A percentile compares a stretch with the other conserved stretches of the same genome.
These are phyloP conservation scores for Psilanteris sp. DNA, from an alignment of 1,140 invertebrate genomes.

Conservation along the genomic window DNA sequence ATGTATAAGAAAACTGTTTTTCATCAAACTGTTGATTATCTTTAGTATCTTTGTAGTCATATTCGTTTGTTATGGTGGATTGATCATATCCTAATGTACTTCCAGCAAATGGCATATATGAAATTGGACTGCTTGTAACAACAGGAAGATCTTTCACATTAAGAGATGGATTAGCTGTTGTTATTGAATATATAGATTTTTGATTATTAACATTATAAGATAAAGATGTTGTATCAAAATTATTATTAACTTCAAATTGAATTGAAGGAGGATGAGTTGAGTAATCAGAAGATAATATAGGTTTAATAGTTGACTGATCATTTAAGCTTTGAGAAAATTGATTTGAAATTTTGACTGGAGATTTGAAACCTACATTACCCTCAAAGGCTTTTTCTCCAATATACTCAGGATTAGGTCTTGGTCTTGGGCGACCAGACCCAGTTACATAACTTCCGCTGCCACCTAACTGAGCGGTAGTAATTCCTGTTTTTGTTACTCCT, in stretches of 20 bases:
- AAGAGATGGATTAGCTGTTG: slow-evolving; percentile 63
- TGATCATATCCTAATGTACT: slow-evolving; percentile 38
- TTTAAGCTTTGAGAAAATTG: slow-evolving; percentile 3
- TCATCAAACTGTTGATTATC: slow-evolving; percentile 29
- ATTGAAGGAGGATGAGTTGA: slow-evolving; percentile 64
- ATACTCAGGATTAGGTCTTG: slow-evolving; percentile 63
- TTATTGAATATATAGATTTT: slow-evolving; percentile 21
- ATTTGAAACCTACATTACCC: slow-evolving; percentile 65
- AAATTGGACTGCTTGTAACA: slow-evolving; percentile 22
- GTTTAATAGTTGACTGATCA: too few species aligned
- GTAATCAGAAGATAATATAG: slow-evolving; percentile 47
- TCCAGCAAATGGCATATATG: slow-evolving; percentile 1
- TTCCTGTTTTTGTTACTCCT: slow-evolving; percentile 75
- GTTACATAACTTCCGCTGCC: slow-evolving; percentile 73
- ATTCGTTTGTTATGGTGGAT: slow-evolving; percentile 30
- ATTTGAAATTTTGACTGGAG: slow-evolving; percentile 11
- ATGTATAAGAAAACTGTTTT: slow-evolving; percentile 42
- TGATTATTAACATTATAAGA: slow-evolving; percentile 1
- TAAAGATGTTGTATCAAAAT: slow-evolving; percentile 7
- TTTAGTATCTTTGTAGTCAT: slow-evolving; percentile 11
- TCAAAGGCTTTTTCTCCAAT: slow-evolving; percentile 75
- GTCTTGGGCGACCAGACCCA: slow-evolving; percentile 54
- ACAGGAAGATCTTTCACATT: too few species aligned
- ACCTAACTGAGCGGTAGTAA: slow-evolving; percentile 73
- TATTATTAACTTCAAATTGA: slow-evolving; percentile 42